Evolutionary conservation across 2,797 vertebrate genomes (phyloP), one percentile per base, ranked within the genome.

Genomic region (Mormyrus hasselquistii): DNA sequence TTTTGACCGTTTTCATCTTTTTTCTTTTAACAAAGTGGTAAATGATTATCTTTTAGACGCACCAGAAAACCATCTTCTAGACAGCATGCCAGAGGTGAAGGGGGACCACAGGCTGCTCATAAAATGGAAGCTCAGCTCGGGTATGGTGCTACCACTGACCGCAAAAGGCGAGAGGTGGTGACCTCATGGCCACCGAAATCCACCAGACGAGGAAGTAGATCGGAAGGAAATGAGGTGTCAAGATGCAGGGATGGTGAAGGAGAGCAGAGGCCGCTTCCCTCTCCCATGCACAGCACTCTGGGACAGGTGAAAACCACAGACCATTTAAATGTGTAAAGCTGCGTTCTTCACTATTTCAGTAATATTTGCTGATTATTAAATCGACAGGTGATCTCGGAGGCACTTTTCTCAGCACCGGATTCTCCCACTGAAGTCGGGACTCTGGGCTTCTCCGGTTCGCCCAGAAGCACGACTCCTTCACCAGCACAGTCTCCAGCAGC

Each of bases 361-460:
- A 50, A 57, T 59, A 3, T 44, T 4, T 22, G 10, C 16, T 22
- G 59, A 34, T 53, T 49, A 29, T 83, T 88, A 50, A 12, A 22
- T 88, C 89, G 62, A 49, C 94, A 97, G 96, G 95, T 94, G 3
- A 93, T 97, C 87, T 96, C 96, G 65, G 95, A 96, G 92, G 93
- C 95, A 1, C 90, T 97, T 86, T 96, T 96, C 89, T 92, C 94
- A 4, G 41, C 90, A 0, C 49, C 29, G 57, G 93, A 93, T 62
- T 92, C 93, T 9, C 90, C 93, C 53, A 65, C 91, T 53, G 90
- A 65, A 53, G 89, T 87, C 50, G 92, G 59, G 89, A 88, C 83
- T 82, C 50, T 88, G 0, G 38, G 49, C 79, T 90, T 91, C 0
- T 86, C 85, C 0, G 49, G 34, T 85, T 89, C 91, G 53, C 89